These are phyloP conservation scores for Cuculus canorus DNA, from an alignment of 2,797 vertebrate genomes.

Conservation along the genomic window DNA sequence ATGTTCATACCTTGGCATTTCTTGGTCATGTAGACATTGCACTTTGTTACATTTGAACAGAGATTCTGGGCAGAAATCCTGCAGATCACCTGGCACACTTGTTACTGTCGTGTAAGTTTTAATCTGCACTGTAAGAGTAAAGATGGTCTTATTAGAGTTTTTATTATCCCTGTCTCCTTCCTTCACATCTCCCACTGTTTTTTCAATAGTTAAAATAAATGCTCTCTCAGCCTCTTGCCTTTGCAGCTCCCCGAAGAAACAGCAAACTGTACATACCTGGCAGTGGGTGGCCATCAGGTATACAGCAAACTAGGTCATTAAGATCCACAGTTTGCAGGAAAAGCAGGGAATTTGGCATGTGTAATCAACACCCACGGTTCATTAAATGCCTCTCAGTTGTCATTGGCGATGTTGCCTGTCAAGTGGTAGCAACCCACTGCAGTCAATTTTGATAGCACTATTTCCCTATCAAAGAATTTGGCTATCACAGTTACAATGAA, in stretches of 20 bases:
- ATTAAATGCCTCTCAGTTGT: conserved; percentile 1
- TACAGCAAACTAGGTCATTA: conserved; percentile 9
- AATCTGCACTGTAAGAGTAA: neutral
- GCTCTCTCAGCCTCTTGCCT: neutral
- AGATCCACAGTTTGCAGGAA: neutral
- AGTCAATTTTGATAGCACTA: conserved; percentile 17
- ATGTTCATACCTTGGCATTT: neutral
- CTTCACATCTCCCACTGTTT: neutral
- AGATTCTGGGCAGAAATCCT: neutral
- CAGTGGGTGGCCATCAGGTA: neutral
- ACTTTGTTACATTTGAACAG: neutral
- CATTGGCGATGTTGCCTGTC: neutral
- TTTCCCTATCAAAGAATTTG: conserved; percentile 1
- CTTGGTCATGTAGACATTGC: neutral
- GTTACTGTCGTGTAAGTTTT: neutral
- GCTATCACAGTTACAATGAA: neutral
- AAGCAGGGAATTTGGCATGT: neutral
- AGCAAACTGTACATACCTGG: accelerated
- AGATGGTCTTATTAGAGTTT: neutral
- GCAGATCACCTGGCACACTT: neutral
- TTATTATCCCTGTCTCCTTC: neutral
- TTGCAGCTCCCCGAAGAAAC: neutral
- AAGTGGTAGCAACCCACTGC: neutral
- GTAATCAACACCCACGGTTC: neutral
- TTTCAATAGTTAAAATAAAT: neutral